These are phyloP conservation scores for Saturnia japonica DNA, from an alignment of 2,888 invertebrate genomes.

Conservation along the genomic window DNA sequence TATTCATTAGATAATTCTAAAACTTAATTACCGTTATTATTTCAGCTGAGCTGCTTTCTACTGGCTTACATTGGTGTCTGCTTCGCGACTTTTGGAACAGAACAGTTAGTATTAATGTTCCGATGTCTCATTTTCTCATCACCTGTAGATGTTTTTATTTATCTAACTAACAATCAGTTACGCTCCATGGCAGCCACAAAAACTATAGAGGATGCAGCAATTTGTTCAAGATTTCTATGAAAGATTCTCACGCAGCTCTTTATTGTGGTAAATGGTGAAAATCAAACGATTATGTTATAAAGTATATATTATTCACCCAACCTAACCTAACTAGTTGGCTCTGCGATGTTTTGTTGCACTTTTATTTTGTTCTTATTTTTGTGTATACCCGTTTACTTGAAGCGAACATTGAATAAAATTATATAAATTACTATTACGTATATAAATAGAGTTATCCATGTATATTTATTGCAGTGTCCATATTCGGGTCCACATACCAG, in stretches of 20 bases:
- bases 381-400: constrained; percentile 19
- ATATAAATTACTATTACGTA: not conserved
- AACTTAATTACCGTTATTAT: constrained; percentile 49
- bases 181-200: constrained; percentile 58
- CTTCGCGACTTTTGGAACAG: constrained; percentile 77
- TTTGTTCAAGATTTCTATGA: constrained; percentile 71
- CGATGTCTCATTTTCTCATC: constrained; percentile 24
- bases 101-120: constrained; percentile 73
- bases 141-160: constrained; percentile 1
- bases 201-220: constrained; percentile 57
- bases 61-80: constrained; percentile 73
- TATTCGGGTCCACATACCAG: constrained; percentile 80
- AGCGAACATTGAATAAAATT: not conserved
- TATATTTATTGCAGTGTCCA: constrained; percentile 74
- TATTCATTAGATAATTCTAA: constrained; percentile 9
- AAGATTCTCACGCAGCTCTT: constrained; percentile 71
- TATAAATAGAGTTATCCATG: not conserved
- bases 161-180: constrained; percentile 36
- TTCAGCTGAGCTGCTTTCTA: constrained; percentile 74
- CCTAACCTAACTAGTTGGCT: constrained; percentile 53
- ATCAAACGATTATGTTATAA: constrained; percentile 65
- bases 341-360: constrained; percentile 52
- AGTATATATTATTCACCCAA: constrained; percentile 42
- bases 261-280: constrained; percentile 75
- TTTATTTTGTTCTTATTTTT: constrained; percentile 27